phyloP scores from a whole-genome alignment of 2,888 invertebrate genomes.

The Drosophila siamana region DNA sequence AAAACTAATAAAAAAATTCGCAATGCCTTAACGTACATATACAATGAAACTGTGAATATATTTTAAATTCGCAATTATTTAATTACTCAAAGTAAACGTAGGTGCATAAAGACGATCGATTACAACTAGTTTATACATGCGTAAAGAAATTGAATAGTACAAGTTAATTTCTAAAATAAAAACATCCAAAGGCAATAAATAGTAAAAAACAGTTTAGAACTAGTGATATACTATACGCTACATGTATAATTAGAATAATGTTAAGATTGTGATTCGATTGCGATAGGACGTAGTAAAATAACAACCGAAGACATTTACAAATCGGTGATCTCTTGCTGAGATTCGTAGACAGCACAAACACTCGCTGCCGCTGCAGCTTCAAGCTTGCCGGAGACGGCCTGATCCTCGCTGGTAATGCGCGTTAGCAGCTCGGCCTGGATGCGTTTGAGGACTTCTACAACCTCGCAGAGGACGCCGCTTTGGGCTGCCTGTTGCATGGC shows the following conservation, averaged over 20 bases:
- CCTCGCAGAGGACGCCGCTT: slow-evolving; percentile 82
- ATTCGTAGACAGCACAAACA: slow-evolving; percentile 65
- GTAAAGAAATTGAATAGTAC: slow-evolving; percentile 41
- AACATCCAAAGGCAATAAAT: slow-evolving; percentile 55
- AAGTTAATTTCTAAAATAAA: slow-evolving; percentile 49
- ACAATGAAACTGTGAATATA: too few relatives aligned
- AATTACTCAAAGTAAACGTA: slow-evolving; percentile 35
- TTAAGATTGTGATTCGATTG: slow-evolving; percentile 53
- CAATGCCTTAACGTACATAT: too few relatives aligned
- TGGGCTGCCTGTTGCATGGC: slow-evolving; percentile 87
- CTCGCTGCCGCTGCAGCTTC: slow-evolving; percentile 18
- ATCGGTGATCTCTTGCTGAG: slow-evolving; percentile 84
- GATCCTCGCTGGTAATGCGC: slow-evolving; percentile 80
- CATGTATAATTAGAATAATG: slow-evolving; percentile 18
- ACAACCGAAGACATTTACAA: slow-evolving; percentile 75
- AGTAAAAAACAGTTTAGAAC: slow-evolving; percentile 47
- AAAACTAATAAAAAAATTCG: too few relatives aligned
- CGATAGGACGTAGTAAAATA: slow-evolving; percentile 42
- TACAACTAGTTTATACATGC: slow-evolving; percentile 67
- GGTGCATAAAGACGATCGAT: slow-evolving; percentile 26
- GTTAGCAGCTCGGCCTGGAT: slow-evolving; percentile 83
- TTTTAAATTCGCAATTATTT: slow-evolving; percentile 55
- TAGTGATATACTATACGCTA: slow-evolving; percentile 22
- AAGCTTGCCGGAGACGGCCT: slow-evolving; percentile 28
- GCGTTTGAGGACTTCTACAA: slow-evolving; percentile 83